Conservation (phyloP, 2,113 vertebrate genomes). For the Protobothrops flavoviridis region DNA sequence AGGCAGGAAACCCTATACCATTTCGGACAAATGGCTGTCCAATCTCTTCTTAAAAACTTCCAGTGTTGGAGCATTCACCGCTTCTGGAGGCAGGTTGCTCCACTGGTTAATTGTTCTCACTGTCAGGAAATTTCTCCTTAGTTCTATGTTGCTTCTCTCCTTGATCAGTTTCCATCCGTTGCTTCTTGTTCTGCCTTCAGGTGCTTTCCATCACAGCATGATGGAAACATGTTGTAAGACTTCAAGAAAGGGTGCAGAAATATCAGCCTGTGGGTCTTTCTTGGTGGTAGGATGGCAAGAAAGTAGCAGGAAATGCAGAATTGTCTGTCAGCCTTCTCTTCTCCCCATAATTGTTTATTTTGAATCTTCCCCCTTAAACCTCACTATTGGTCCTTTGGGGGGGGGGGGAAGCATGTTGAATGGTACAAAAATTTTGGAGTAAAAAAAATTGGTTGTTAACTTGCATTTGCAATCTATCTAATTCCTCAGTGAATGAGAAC, state of each 20-base stretch:
- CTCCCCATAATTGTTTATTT: not conserved
- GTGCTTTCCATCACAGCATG: not conserved
- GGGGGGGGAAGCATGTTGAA: fast-evolving
- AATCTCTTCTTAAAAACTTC: too few relatives aligned
- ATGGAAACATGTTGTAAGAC: not conserved
- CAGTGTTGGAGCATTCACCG: too few relatives aligned
- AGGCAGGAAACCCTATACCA: too few relatives aligned
- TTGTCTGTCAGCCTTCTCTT: not conserved
- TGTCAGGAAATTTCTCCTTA: too few relatives aligned
- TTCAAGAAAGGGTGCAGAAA: not conserved
- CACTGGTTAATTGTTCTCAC: too few relatives aligned
- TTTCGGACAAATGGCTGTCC: too few relatives aligned
- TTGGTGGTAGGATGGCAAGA: not conserved
- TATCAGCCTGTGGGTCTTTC: not conserved
- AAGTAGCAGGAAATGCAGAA: not conserved
- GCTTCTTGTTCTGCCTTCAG: too few relatives aligned
- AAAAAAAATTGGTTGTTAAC: not conserved
- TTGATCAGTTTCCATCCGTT: too few relatives aligned
- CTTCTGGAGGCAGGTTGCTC: too few relatives aligned
- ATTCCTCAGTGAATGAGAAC: not conserved
- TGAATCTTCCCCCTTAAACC: not conserved
- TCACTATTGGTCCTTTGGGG: not conserved
- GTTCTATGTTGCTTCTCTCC: too few relatives aligned
- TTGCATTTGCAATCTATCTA: not conserved
- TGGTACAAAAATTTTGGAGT: not conserved